Base-by-base conservation (phyloP, 2,888 invertebrate species). In the Heliconius hortense region DNA sequence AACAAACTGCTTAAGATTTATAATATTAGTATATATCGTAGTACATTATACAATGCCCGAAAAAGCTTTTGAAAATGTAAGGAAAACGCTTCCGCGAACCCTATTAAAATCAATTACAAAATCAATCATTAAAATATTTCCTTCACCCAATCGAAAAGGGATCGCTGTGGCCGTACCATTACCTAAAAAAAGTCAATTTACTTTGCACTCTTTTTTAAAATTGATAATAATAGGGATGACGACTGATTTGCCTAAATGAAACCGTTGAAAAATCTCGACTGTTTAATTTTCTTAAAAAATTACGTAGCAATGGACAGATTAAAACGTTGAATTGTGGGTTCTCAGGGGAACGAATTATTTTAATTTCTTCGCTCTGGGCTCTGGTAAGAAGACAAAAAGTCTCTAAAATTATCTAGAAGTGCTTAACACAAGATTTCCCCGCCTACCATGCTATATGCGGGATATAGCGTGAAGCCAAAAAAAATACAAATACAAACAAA, bases 201-300 rank as follows among this genome's bases (percentile, higher is more conserved):
- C 53, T 28, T 63, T 63, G 15, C 43, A 43, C 43, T 43, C 43
- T 43, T 43, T 43, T 63, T 18, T 56, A 64, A 64, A 64, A 72
- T 72, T 72, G 72, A 72, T n/a, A 73, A 74, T 76, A 79, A 78
- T 73, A 75, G 72, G 75, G 77, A 75, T 1, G 39, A 64, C 71
- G 59, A 69, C 74, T 59, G 59, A 60, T 26, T 60, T 60, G 75
- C 74, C 72, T 74, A 77, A 74, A 77, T 74, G 31, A 35, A 35
- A 8, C 8, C 35, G 73, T 70, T 75, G 76, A 77, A 77, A 77
- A 72, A 63, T 62, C 39, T 35, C 24, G 24, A 11, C 15, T 4
- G 26, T 35, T 56, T 26, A 48, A 48, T 63, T 74, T 74, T 53
- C 53, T 53, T 39, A 1, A n/a, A n/a, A 67, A 39, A 24, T 68